phyloP scores from a whole-genome alignment of 2,113 vertebrate genomes.

The Microtus richardsoni region DNA sequence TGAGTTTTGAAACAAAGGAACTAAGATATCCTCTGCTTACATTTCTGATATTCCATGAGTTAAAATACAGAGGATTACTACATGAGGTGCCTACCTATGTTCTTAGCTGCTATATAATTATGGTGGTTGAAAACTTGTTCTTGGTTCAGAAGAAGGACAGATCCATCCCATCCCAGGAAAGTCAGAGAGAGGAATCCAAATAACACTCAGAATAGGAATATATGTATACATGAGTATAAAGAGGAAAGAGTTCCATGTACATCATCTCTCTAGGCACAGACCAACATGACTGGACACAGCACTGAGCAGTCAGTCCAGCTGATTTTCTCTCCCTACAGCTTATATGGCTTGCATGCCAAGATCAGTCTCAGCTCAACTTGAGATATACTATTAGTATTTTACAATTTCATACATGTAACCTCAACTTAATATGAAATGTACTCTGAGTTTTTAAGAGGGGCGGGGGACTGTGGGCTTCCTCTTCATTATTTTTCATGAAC shows the following conservation, averaged over 20 bases:
- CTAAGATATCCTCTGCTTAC: not conserved
- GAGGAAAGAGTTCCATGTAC: not conserved
- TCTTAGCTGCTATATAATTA: not conserved
- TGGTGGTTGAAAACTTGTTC: not conserved
- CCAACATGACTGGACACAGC: not conserved
- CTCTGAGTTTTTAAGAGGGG: not conserved
- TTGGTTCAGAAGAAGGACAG: not conserved
- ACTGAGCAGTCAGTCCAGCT: not conserved
- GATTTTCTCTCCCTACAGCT: not conserved
- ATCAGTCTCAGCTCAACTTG: not conserved
- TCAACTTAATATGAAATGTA: not conserved
- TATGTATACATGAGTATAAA: not conserved
- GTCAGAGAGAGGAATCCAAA: conserved; percentile 16
- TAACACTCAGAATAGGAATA: not conserved
- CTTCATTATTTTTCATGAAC: not conserved
- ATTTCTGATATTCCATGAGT: not conserved
- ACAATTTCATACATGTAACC: not conserved
- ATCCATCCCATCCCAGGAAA: not conserved
- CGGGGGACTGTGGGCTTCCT: not conserved
- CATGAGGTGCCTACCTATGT: not conserved
- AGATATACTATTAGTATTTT: not conserved
- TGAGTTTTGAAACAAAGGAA: not conserved
- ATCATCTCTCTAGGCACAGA: not conserved
- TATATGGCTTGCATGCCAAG: not conserved
- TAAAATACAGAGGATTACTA: not conserved